Conservation (phyloP, 2,797 vertebrate species). For the Sciurus vulgaris region DNA sequence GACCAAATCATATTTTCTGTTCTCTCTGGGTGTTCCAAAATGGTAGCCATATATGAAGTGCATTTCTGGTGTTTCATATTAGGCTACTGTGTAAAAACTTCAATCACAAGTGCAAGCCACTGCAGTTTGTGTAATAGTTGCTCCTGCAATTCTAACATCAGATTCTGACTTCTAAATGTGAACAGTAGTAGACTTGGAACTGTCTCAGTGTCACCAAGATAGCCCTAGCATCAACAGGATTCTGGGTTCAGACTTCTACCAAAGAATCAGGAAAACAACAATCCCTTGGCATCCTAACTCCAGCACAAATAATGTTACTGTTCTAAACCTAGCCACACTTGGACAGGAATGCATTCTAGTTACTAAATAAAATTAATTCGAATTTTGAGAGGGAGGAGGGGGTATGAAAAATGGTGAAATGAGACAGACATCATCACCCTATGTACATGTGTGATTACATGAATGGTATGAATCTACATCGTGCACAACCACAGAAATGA, state of each 20-base stretch:
- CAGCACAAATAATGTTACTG: accelerated
- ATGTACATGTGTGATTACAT: too few species aligned
- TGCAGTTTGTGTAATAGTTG: not conserved
- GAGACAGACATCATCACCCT: too few species aligned
- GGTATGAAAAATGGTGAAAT: too few species aligned
- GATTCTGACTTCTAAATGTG: not conserved
- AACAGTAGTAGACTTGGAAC: not conserved
- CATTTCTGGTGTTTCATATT: not conserved
- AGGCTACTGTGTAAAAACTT: not conserved
- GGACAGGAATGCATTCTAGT: accelerated
- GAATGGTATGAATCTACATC: too few species aligned
- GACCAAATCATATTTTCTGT: not conserved
- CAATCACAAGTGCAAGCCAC: not conserved
- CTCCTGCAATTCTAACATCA: not conserved
- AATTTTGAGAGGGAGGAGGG: too few species aligned
- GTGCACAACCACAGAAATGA: too few species aligned
- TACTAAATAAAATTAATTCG: not conserved
- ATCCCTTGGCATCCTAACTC: not conserved
- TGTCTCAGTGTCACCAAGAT: not conserved
- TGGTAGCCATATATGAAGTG: not conserved
- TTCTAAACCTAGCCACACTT: not conserved
- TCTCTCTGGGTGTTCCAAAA: not conserved
- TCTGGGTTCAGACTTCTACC: not conserved
- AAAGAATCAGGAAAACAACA: not conserved
- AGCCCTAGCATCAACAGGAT: not conserved